phyloP scores from a whole-genome alignment of 2,797 vertebrate species.

The Eutrigla gurnardus region DNA sequence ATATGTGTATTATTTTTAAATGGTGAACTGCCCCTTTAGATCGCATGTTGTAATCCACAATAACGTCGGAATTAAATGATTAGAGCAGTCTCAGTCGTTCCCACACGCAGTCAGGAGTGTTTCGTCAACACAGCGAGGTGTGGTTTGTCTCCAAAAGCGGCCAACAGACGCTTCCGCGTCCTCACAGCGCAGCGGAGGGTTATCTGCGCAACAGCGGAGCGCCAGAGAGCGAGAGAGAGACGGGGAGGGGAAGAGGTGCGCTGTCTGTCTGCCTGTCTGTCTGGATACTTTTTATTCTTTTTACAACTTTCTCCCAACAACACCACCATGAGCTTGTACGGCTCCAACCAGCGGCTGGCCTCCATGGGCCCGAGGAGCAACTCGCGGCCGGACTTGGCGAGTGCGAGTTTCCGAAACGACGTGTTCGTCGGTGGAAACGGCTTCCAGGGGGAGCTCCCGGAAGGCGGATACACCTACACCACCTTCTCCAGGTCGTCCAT shows the following conservation, averaged over 20 bases:
- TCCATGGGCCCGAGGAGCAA: conserved; percentile 65
- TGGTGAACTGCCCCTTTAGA: background rate
- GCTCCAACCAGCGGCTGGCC: conserved; percentile 59
- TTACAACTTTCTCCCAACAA: too few species aligned
- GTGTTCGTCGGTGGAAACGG: conserved; percentile 70
- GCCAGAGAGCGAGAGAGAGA: conserved; percentile 7
- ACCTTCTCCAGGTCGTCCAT: conserved; percentile 60
- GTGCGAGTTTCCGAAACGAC: conserved; percentile 51
- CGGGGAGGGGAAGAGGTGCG: conserved; percentile 48
- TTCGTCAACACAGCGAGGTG: conserved; percentile 77
- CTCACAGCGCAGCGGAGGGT: conserved; percentile 60
- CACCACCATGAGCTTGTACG: conserved; percentile 73
- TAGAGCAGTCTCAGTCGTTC: conserved; percentile 7
- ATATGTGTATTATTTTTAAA: background rate
- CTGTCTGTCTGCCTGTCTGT: conserved; percentile 27
- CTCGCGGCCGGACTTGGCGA: conserved; percentile 77
- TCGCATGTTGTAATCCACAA: background rate
- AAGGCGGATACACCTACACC: conserved; percentile 47
- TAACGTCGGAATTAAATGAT: background rate
- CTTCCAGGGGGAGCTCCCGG: conserved; percentile 59
- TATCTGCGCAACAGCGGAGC: conserved; percentile 71
- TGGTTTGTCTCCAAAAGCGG: conserved; percentile 76
- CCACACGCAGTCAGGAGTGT: conserved; percentile 43
- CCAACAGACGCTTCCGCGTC: conserved; percentile 69
- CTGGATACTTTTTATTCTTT: conserved; percentile 4